These are phyloP conservation scores for Akabosia matsudoensis DNA, from an alignment of 1,140 invertebrate genomes.

Conservation along the genomic window DNA sequence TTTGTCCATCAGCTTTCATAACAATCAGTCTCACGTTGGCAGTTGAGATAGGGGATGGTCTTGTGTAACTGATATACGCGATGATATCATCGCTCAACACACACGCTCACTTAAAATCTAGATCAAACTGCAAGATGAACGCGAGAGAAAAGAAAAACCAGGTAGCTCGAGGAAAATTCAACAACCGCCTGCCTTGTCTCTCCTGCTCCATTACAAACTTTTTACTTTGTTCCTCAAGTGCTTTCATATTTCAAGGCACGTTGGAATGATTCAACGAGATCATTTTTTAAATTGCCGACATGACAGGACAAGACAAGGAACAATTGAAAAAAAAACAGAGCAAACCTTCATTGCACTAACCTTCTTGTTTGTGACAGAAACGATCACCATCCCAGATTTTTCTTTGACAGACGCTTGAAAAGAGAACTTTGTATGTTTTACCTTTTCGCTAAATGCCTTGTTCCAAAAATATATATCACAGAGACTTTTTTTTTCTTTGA, in stretches of 20 bases:
- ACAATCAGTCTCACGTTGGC: not conserved
- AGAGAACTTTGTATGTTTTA: not conserved
- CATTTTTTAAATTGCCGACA: constrained; percentile 25
- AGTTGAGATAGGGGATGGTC: constrained; percentile 10
- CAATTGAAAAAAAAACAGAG: constrained; percentile 25
- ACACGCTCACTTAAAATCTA: constrained; percentile 7
- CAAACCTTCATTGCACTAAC: constrained; percentile 13
- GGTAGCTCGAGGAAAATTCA: not conserved
- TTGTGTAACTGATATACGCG: not conserved
- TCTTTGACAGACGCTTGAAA: not conserved
- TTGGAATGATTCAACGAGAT: constrained; percentile 15
- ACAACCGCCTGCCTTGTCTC: not conserved
- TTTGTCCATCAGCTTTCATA: not conserved
- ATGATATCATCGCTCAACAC: not conserved
- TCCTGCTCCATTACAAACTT: not conserved
- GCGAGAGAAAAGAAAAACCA: not conserved
- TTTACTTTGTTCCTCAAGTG: constrained; percentile 8
- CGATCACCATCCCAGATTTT: constrained; percentile 2
- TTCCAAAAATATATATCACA: no score
- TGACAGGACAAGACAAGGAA: constrained; percentile 24
- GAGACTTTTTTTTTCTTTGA: no score
- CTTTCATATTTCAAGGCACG: constrained; percentile 12
- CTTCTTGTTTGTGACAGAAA: constrained; percentile 9
- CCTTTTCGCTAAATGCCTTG: no score
- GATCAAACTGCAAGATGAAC: not conserved